Evolutionary conservation across 1,140 invertebrate genomes (phyloP), one percentile per base, ranked within the genome.

Genomic region (Drosophila ironensis): DNA sequence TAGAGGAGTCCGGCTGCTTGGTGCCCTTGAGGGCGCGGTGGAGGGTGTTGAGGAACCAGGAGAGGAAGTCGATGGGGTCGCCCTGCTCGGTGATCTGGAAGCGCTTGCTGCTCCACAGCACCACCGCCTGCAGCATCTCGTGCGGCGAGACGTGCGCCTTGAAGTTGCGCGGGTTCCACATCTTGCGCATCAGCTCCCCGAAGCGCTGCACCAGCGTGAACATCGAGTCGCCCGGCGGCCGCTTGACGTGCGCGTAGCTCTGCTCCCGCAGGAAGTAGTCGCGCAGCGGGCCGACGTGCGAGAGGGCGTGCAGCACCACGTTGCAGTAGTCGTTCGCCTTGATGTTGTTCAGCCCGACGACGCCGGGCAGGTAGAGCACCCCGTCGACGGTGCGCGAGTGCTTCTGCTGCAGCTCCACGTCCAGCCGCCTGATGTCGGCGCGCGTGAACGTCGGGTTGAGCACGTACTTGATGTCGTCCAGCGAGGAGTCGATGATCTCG

Each of bases 251-350:
- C 1, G 93, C 93, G 91, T 99, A 99, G 90, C 97, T 99, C 54
- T 95, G 94, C 91, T 99, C 98, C 45, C 96, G 92, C 6, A 99
- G 90, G 88, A 99, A 99, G 89, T 98, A 99, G 87, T 99, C 95
- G 45, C 99, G 91, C 22, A 99, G 90, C 1, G 98, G 98, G 19
- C 95, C 93, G 1, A 99, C 98, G 92, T 99, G 97, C 0, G 97
- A 97, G 11, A 99, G 91, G 90, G 97, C 97, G 92, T 98, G 98
- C 40, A 99, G 91, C 61, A 99, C 96, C 48, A 99, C 98, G 92
- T 99, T 99, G 80, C 98, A 99, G 88, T 99, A 99, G 91, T 99
- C 98, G 92, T 99, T 99, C 1, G 97, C 97, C 91, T 99, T 99
- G 64, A 99, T 99, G 90, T 99, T 99, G 89, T 99, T 99, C 14